These are phyloP conservation scores for Oeneis ivallda DNA, from an alignment of 2,888 invertebrate species.

Conservation along the genomic window DNA sequence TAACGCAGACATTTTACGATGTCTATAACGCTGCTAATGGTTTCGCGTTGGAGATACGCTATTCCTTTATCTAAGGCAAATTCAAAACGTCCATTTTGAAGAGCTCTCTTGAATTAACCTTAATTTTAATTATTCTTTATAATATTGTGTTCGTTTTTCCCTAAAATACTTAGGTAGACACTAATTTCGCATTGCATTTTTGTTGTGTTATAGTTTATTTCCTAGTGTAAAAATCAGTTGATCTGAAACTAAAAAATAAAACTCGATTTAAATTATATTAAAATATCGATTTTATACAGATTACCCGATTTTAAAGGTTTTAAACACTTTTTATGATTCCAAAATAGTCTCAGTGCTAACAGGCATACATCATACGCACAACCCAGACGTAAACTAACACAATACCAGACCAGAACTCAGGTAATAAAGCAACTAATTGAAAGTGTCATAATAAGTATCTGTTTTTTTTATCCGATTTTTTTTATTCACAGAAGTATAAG, in stretches of 20 bases:
- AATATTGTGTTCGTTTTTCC: neutral
- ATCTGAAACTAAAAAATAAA: constrained; percentile 1
- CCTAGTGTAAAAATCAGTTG: neutral
- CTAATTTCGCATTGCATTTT: neutral
- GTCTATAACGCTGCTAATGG: neutral
- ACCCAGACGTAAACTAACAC: neutral
- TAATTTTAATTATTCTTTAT: neutral
- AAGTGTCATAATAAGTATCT: neutral
- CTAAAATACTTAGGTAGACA: neutral
- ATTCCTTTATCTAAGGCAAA: neutral
- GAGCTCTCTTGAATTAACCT: neutral
- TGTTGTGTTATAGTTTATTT: constrained; percentile 11
- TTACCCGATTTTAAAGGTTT: neutral
- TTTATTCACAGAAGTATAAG: too few species aligned
- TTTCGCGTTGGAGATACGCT: neutral
- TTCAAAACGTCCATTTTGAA: neutral
- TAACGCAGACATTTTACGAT: too few species aligned
- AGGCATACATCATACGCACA: neutral
- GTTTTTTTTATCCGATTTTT: neutral
- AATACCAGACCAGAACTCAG: neutral
- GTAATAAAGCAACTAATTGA: neutral
- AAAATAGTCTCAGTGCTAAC: neutral
- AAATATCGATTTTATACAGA: neutral
- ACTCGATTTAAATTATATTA: neutral
- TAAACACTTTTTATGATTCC: neutral